A percentile compares a stretch with the other conserved stretches of the same genome.
Conservation (phyloP, 1,140 invertebrate species). For the Adoxophyes honmai region DNA sequence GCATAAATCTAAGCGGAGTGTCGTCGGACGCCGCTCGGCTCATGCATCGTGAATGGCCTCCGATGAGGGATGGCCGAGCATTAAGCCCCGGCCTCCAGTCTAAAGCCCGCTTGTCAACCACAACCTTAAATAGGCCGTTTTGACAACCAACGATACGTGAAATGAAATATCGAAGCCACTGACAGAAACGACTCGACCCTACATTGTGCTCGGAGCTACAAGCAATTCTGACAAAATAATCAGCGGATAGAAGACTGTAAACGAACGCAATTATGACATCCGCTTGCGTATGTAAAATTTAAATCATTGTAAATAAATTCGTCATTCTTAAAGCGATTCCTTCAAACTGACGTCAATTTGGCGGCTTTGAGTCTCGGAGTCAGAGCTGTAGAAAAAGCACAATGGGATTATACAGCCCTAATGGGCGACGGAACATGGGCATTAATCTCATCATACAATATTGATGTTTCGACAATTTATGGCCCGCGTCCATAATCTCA, state of each 20-base stretch:
- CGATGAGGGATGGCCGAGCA: slow-evolving; percentile 58
- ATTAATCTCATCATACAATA: slow-evolving; percentile 75
- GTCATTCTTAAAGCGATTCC: slow-evolving; percentile 35
- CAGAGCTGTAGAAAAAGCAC: slow-evolving; percentile 62
- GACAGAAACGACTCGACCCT: slow-evolving; percentile 29
- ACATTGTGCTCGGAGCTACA: slow-evolving; percentile 25
- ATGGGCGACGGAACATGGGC: slow-evolving; percentile 70
- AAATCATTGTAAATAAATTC: slow-evolving; percentile 39
- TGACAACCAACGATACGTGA: slow-evolving; percentile 62
- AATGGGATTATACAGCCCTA: slow-evolving; percentile 70
- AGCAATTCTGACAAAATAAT: not conserved
- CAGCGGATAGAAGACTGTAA: not conserved
- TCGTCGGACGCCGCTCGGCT: slow-evolving; percentile 35
- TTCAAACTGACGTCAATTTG: slow-evolving; percentile 52
- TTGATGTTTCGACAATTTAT: slow-evolving; percentile 73
- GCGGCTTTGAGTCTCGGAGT: slow-evolving; percentile 44
- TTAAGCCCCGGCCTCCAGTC: slow-evolving; percentile 35
- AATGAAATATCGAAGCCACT: slow-evolving; percentile 63
- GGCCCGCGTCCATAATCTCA: slow-evolving; percentile 55
- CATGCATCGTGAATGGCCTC: slow-evolving; percentile 51
- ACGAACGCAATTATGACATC: not conserved
- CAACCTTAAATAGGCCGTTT: slow-evolving; percentile 48
- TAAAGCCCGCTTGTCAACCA: slow-evolving; percentile 41
- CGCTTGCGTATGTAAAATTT: slow-evolving; percentile 16
- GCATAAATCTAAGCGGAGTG: slow-evolving; percentile 69